phyloP scores from a whole-genome alignment of 2,797 vertebrate species.

The Botia almorhae region DNA sequence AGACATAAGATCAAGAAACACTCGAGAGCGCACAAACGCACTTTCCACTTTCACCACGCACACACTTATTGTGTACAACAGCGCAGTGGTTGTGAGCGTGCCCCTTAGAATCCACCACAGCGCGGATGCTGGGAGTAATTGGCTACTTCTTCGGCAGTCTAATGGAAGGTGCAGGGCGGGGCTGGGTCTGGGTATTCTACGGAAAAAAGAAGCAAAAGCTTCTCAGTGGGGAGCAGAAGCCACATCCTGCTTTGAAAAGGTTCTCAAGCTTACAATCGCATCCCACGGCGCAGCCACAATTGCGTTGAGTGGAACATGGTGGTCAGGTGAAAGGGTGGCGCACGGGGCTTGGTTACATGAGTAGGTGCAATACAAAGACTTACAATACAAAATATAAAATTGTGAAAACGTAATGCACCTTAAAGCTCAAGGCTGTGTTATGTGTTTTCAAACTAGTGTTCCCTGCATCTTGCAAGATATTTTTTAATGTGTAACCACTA shows the following conservation, averaged over 20 bases:
- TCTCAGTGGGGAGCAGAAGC: conserved; percentile 52
- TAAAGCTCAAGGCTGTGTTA: not conserved
- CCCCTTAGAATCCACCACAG: conserved; percentile 69
- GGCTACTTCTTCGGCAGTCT: conserved; percentile 69
- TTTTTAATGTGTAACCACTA: not conserved
- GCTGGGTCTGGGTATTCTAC: conserved; percentile 19
- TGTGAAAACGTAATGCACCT: not conserved
- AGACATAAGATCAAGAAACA: conserved; percentile 36
- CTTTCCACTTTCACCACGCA: conserved; percentile 36
- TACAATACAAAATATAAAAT: not conserved
- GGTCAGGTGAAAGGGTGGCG: conserved; percentile 35
- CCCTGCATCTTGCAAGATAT: too few species aligned
- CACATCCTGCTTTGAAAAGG: conserved; percentile 54
- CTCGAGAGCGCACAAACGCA: conserved; percentile 29
- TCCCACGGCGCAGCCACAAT: conserved; percentile 48
- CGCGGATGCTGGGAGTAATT: conserved; percentile 68
- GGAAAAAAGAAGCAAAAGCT: conserved; percentile 41
- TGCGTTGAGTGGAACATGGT: conserved; percentile 36
- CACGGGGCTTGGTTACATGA: conserved; percentile 3
- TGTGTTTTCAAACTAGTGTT: not conserved
- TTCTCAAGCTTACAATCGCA: conserved; percentile 47
- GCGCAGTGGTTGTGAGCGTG: conserved; percentile 52
- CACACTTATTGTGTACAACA: conserved; percentile 31
- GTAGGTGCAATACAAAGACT: conserved; percentile 6
- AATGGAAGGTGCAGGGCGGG: conserved; percentile 55